Evolutionary conservation across 37 sponge, comb jelly and placozoan species (phyloP), one percentile per base, ranked within the genome.

Genomic region (Tethya wilhelma): DNA sequence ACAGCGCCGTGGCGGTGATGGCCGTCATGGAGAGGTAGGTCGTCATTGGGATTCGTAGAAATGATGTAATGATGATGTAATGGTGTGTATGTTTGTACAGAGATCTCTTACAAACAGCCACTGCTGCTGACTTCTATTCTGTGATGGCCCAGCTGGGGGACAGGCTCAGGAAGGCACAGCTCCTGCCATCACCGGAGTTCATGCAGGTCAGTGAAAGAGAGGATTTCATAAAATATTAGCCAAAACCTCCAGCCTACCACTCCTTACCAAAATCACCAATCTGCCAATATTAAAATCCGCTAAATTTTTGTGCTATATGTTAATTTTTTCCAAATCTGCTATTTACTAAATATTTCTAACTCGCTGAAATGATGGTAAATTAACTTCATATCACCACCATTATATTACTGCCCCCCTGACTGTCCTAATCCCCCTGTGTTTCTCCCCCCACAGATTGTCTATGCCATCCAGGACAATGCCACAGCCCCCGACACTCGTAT

Each of bases 1-100:
- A 89, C 63, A 84, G 89, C 26, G 87, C 87, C 26, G 64, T 88
- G 2, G 92, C 94, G 22, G 67, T 97, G 9, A 88, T 93, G 94
- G 89, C 62, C 28, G 45, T 90, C 39, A 28, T 93, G 62, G 83
- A 84, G 64, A 82, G 49, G 94, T 93, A 20, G 59, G 60, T 9
- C 19, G 7, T 64, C 33, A 4, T 58, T n/a, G 23, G n/a, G n/a
- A n/a, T n/a, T n/a, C n/a, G n/a, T n/a, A n/a, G n/a, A 49, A n/a
- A n/a, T n/a, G 53, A 49, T 49, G 63, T 62, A 8, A 26, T 9
- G 49, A 44, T 38, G 29, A 26, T 44, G 49, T 71, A 53, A 32
- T 45, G 41, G 72, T 71, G 72, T 71, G 80, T 56, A 59, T 73
- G 40, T 38, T 37, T 20, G 38, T 22, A 11, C 60, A 82, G 73